A percentile compares a stretch with the other conserved stretches of the same genome.
phyloP scores from a whole-genome alignment of 2,113 vertebrate species.

The Otus sunia region DNA sequence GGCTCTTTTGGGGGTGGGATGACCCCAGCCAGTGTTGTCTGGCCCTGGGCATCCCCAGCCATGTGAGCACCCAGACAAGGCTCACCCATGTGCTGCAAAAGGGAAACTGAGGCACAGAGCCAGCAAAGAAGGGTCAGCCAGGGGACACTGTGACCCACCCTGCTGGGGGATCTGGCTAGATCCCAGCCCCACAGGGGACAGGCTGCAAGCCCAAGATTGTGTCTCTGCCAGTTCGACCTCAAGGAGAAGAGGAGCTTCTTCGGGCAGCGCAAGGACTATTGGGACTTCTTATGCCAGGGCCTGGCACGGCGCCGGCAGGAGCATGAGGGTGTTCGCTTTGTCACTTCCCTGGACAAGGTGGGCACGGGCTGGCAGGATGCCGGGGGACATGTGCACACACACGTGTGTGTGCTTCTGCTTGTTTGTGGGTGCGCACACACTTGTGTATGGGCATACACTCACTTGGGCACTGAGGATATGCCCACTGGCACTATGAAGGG shows the following conservation, averaged over 20 bases:
- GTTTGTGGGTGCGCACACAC: background rate
- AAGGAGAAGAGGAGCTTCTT: constrained; percentile 77
- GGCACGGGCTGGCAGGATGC: background rate
- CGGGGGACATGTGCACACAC: fast-evolving
- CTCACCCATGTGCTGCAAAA: background rate
- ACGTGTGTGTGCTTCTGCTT: fast-evolving
- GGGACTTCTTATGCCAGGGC: constrained; percentile 75
- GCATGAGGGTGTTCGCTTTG: constrained; percentile 3
- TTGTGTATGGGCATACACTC: background rate
- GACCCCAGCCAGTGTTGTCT: fast-evolving
- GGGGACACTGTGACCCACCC: fast-evolving
- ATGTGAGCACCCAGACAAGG: fast-evolving
- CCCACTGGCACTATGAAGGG: background rate
- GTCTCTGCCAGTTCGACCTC: constrained; percentile 72
- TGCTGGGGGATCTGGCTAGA: background rate
- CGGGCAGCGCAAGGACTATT: constrained; percentile 74
- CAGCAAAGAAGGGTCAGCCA: background rate
- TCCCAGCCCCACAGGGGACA: background rate
- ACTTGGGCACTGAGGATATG: fast-evolving
- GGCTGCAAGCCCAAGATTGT: background rate
- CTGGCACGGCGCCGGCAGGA: constrained; percentile 33
- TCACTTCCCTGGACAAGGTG: constrained; percentile 71
- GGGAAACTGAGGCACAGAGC: background rate
- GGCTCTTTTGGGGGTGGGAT: fast-evolving
- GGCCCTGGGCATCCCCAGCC: background rate